Evolutionary conservation across 2,888 invertebrate genomes (phyloP), one percentile per base, ranked within the genome.

Genomic region (Ferrisia virgata): DNA sequence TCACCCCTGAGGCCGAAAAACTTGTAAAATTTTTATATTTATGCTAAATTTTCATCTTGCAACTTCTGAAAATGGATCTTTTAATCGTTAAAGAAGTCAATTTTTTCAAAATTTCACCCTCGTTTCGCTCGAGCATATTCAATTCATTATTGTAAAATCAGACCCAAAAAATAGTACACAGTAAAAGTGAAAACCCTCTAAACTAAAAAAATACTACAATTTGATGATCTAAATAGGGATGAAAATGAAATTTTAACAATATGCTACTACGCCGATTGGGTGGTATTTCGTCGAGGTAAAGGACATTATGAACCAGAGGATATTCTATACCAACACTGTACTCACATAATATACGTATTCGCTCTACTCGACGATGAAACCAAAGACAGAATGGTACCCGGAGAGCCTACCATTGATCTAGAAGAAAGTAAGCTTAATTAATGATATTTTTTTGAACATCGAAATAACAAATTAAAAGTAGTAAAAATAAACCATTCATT

Each of bases 261-360:
- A 76, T 98, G 98, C 89, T 98, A 98, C 90, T 98, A 97, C 90
- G 97, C 97, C 79, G 98, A 98, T 90, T 99, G 98, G 98, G 96
- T 98, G 0, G 98, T 98, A 89, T 98, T 98, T 89, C 91, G 98
- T 85, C 93, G 94, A 15, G 97, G 96, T 88, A 90, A 93, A 84
- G 97, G 96, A 83, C 97, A 97, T 90, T 99, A 96, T 89, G 89
- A 92, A 78, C 98, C 98, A 0, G 98, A 98, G 89, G 96, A 98
- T 88, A 97, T 99, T 87, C 94, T 95, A 85, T 94, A 97, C 0
- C 95, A 96, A 88, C 92, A 98, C 33, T 99, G 99, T 89, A 98
- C 98, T 0, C 98, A 99, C 90, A 90, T 98, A 87, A 95, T 99
- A 87, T 99, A 96, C 90, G 95, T 98, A 18, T 99, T 99, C 89